Evolutionary conservation across 2,888 invertebrate genomes (phyloP).

Genomic region (Adelognathus sp.): DNA sequence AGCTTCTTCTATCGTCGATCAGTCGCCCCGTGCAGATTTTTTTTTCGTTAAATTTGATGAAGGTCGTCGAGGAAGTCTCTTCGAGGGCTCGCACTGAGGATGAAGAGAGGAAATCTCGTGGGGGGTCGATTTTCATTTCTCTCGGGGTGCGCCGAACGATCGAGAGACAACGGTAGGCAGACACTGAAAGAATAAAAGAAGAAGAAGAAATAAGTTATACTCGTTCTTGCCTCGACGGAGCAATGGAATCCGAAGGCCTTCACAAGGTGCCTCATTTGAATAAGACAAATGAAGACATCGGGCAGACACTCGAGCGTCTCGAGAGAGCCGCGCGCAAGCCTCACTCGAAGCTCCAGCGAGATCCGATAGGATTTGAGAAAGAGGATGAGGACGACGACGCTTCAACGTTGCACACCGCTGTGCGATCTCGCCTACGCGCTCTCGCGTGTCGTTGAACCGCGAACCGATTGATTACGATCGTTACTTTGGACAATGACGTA

Average conservation of each 20-base stretch:
- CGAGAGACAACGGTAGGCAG: slow-evolving; percentile 24
- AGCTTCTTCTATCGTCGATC: too few species aligned
- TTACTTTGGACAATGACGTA: slow-evolving; percentile 75
- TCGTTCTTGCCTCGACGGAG: not conserved
- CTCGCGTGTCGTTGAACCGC: slow-evolving; percentile 66
- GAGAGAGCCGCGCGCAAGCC: slow-evolving; percentile 23
- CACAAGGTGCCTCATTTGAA: slow-evolving; percentile 68
- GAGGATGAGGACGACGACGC: slow-evolving; percentile 42
- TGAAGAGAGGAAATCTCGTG: not conserved
- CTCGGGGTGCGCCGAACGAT: slow-evolving; percentile 9
- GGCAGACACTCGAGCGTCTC: slow-evolving; percentile 58
- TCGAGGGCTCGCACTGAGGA: not conserved
- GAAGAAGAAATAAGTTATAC: not conserved
- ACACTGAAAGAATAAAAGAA: not conserved
- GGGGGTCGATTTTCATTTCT: slow-evolving; percentile 40
- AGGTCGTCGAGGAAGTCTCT: slow-evolving; percentile 3
- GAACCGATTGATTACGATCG: slow-evolving; percentile 76
- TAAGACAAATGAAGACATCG: slow-evolving; percentile 76
- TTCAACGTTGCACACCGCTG: slow-evolving; percentile 27
- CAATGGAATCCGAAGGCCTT: slow-evolving; percentile 41
- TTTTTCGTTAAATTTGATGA: slow-evolving; percentile 39
- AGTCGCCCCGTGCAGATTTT: not conserved
- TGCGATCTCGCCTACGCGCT: slow-evolving; percentile 53
- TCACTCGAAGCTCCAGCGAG: slow-evolving; percentile 17
- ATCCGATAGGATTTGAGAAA: slow-evolving; percentile 47